A percentile compares a stretch with the other conserved stretches of the same genome.
phyloP scores from a whole-genome alignment of 2,113 vertebrate genomes.

The Oncorhynchus gorbuscha region DNA sequence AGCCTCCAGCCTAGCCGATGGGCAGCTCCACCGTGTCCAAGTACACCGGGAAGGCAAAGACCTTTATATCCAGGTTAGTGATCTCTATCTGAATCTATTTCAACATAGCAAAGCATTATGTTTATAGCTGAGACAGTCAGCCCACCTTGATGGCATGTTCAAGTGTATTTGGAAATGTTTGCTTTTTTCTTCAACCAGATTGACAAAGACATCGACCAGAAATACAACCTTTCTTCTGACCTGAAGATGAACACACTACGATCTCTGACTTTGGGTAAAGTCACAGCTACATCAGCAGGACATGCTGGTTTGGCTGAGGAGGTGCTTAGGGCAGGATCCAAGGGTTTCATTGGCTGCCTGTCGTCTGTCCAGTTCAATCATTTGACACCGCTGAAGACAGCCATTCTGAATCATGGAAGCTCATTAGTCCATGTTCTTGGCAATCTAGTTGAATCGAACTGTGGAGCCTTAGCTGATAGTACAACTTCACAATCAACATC shows the following conservation, averaged over 20 bases:
- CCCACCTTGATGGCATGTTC: no score
- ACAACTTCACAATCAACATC: slow-evolving; percentile 78
- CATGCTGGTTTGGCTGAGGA: slow-evolving; percentile 70
- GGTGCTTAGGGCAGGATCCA: slow-evolving; percentile 71
- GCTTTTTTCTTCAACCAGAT: slow-evolving; percentile 66
- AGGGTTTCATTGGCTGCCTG: slow-evolving; percentile 82
- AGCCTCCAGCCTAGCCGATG: slow-evolving; percentile 78
- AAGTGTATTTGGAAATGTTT: no score
- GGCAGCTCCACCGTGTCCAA: slow-evolving; percentile 76
- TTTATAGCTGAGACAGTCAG: no score
- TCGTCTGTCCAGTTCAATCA: slow-evolving; percentile 86
- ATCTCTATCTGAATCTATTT: neutral
- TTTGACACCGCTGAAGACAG: slow-evolving; percentile 81
- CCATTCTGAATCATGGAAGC: slow-evolving; percentile 72
- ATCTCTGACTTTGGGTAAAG: slow-evolving; percentile 81
- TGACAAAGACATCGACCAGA: slow-evolving; percentile 77
- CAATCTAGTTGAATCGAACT: slow-evolving; percentile 77
- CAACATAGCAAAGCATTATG: no score
- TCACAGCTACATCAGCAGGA: slow-evolving; percentile 79
- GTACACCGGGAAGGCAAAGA: slow-evolving; percentile 79
- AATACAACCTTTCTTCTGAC: slow-evolving; percentile 80
- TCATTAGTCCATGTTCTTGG: slow-evolving; percentile 77
- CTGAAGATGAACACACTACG: slow-evolving; percentile 74
- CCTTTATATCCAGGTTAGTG: slow-evolving; percentile 77
- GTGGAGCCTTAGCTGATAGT: slow-evolving; percentile 66